These are phyloP conservation scores for Scomber colias DNA, from an alignment of 2,113 vertebrate genomes.

Conservation along the genomic window DNA sequence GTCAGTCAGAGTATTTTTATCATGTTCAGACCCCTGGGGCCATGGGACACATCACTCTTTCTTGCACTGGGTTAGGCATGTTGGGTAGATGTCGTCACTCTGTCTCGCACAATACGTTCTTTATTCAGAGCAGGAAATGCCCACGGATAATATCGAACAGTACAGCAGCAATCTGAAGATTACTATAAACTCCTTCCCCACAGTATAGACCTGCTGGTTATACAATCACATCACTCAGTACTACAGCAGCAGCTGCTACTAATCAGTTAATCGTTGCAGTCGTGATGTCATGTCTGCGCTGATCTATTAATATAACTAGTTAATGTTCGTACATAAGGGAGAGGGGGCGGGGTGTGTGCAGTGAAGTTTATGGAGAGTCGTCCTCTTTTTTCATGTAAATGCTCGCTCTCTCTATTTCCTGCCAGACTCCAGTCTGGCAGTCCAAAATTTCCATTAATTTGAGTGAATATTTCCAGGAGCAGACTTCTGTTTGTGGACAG, in stretches of 20 bases:
- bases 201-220: conserved; percentile 50
- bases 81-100: conserved; percentile 63
- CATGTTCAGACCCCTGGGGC: conserved; percentile 40
- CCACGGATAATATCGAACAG: conserved; percentile 50
- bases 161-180: conserved; percentile 65
- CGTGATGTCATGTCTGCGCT: conserved; percentile 61
- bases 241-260: conserved; percentile 63
- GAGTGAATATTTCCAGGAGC: conserved; percentile 41
- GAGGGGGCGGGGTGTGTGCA: background rate
- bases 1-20: conserved; percentile 67
- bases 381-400: conserved; percentile 27
- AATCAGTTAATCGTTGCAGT: conserved; percentile 55
- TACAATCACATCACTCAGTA: conserved; percentile 58
- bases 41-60: conserved; percentile 54
- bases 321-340: conserved; percentile 19
- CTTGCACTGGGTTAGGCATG: conserved; percentile 47
- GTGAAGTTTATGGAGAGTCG: conserved; percentile 30
- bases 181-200: conserved; percentile 61
- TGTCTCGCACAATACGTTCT: conserved; percentile 68
- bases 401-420: conserved; percentile 9
- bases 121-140: conserved; percentile 76
- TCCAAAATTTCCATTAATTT: conserved; percentile 46
- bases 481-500: conserved; percentile 44
- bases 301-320: conserved; percentile 11
- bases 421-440: conserved; percentile 49